A percentile compares a stretch with the other conserved stretches of the same genome.
Conservation (phyloP, 1,140 invertebrate genomes). For the Anoplophora glabripennis region DNA sequence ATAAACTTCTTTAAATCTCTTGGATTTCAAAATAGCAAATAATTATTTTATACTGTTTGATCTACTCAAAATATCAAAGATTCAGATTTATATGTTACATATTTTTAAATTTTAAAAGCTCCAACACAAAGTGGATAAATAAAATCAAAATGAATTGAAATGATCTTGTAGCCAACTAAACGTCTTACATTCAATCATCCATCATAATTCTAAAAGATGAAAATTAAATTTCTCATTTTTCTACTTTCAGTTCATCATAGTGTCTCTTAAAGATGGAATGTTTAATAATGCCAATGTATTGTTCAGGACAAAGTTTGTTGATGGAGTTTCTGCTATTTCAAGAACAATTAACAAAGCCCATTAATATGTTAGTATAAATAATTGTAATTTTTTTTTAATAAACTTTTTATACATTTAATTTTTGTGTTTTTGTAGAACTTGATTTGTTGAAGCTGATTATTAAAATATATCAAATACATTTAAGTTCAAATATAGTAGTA, state of each 20-base stretch:
- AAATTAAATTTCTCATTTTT: conserved; percentile 12
- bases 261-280: conserved; percentile 99
- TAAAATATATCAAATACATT: too few relatives aligned
- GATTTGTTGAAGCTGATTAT: too few relatives aligned
- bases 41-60: neutral
- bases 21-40: too few relatives aligned
- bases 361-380: conserved; percentile 1
- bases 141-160: neutral
- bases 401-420: neutral
- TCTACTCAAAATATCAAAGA: neutral
- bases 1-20: too few relatives aligned
- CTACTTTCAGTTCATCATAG: conserved; percentile 87
- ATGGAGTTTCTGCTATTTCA: conserved; percentile 89
- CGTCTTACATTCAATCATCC: neutral
- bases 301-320: conserved; percentile 91
- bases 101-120: neutral
- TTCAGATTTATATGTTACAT: neutral
- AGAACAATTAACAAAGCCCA: conserved; percentile 56
- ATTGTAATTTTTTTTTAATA: conserved; percentile 7
- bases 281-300: conserved; percentile 99
- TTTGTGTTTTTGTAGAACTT: neutral
- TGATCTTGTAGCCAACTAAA: neutral
- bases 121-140: neutral
- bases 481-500: too few relatives aligned
- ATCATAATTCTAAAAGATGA: neutral